Evolutionary conservation across 1,140 invertebrate species (phyloP).

Genomic region (Panagrolaimus sp.): DNA sequence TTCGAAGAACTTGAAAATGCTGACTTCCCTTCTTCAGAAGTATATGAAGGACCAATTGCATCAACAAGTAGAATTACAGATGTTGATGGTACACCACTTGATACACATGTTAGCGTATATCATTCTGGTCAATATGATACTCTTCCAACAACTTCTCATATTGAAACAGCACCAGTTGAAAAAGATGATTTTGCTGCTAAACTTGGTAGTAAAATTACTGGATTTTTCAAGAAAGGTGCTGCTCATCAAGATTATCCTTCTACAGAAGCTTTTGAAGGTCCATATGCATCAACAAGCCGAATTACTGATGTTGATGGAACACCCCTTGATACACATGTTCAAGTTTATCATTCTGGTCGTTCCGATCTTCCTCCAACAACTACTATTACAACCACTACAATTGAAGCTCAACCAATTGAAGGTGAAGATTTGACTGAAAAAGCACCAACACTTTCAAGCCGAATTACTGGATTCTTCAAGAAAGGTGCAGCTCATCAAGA

Average conservation of each 20-base stretch:
- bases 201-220: not conserved
- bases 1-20: not conserved
- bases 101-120: not conserved
- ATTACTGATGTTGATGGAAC: not conserved
- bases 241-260: no score
- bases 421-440: no score
- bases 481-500: no score
- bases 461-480: no score
- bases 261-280: not conserved
- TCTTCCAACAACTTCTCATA: no score
- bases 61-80: not conserved
- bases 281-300: not conserved
- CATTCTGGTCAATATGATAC: not conserved
- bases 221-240: not conserved
- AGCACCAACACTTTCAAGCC: no score
- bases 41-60: not conserved
- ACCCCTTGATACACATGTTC: not conserved
- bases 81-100: not conserved
- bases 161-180: no score
- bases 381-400: no score
- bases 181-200: not conserved
- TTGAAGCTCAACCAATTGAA: no score
- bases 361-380: not conserved
- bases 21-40: not conserved
- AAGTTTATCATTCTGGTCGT: not conserved